These are phyloP conservation scores for Lepus timidus DNA, from an alignment of 2,113 vertebrate genomes.

Conservation along the genomic window DNA sequence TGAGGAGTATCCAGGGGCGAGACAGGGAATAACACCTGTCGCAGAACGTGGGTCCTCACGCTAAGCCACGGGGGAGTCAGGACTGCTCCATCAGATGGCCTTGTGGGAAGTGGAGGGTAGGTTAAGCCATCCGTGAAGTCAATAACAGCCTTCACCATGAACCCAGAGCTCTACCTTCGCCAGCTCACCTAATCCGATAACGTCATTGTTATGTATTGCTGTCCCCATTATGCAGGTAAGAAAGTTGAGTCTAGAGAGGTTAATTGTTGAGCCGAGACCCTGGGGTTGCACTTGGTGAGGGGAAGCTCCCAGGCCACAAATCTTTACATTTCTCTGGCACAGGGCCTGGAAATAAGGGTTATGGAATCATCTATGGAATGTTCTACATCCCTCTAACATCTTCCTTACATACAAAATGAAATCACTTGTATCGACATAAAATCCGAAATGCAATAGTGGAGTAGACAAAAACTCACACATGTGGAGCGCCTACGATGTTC, in stretches of 20 bases:
- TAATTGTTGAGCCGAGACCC: not conserved
- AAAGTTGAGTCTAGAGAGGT: not conserved
- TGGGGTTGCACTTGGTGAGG: not conserved
- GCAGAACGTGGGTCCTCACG: not conserved
- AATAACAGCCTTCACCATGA: not conserved
- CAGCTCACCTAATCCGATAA: not conserved
- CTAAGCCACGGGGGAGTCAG: not conserved
- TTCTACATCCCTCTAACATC: conserved; percentile 50
- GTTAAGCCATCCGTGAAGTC: not conserved
- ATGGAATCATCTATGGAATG: conserved; percentile 43
- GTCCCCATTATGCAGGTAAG: not conserved
- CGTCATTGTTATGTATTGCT: not conserved
- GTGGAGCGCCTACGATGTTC: not conserved
- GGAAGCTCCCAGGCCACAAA: not conserved
- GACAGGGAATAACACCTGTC: not conserved
- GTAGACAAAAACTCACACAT: not conserved
- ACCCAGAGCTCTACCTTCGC: not conserved
- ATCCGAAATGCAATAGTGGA: not conserved
- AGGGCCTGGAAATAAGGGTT: conserved; percentile 50
- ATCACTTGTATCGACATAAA: not conserved
- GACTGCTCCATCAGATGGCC: not conserved
- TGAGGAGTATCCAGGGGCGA: not conserved
- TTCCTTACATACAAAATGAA: not conserved
- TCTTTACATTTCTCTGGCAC: not conserved
- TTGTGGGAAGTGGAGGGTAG: not conserved